Percentiles rank a stretch among this genome's conserved stretches.
phyloP scores from a whole-genome alignment of 2,888 invertebrate genomes.

The Leucoptera coffeella region DNA sequence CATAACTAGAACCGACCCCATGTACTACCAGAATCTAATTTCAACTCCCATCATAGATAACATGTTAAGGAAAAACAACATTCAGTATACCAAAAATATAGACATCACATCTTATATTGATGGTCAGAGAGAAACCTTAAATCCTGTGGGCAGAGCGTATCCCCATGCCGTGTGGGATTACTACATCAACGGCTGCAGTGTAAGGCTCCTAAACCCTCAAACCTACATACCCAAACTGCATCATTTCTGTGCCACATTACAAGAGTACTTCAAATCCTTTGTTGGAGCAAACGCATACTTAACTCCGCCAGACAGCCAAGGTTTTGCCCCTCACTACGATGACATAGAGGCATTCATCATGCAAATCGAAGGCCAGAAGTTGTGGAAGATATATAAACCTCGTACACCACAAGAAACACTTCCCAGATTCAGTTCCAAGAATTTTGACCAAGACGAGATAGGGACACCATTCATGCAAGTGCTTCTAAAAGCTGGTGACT shows the following conservation, averaged over 20 bases:
- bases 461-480: slow-evolving; percentile 76
- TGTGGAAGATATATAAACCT: slow-evolving; percentile 88
- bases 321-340: slow-evolving; percentile 98
- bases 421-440: slow-evolving; percentile 77
- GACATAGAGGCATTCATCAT: slow-evolving; percentile 98
- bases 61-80: slow-evolving; percentile 66
- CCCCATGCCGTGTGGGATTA: slow-evolving; percentile 85
- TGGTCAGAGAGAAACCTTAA: slow-evolving; percentile 76
- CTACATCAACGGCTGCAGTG: slow-evolving; percentile 83
- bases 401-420: slow-evolving; percentile 59
- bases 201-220: slow-evolving; percentile 86
- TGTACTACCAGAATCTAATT: slow-evolving; percentile 69
- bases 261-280: slow-evolving; percentile 90
- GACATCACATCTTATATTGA: slow-evolving; percentile 85
- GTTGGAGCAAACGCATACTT: slow-evolving; percentile 94
- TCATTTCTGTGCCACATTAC: slow-evolving; percentile 67
- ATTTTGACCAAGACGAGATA: slow-evolving; percentile 68
- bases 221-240: slow-evolving; percentile 67
- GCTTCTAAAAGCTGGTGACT: slow-evolving; percentile 76
- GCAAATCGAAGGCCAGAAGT: slow-evolving; percentile 92
- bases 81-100: slow-evolving; percentile 82
- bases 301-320: slow-evolving; percentile 93
- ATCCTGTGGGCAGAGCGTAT: slow-evolving; percentile 71
- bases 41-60: slow-evolving; percentile 70
- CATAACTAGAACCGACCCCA: slow-evolving; percentile 53